These are phyloP conservation scores for Galerucella nymphaeae DNA, from an alignment of 2,888 invertebrate genomes.

Conservation along the genomic window DNA sequence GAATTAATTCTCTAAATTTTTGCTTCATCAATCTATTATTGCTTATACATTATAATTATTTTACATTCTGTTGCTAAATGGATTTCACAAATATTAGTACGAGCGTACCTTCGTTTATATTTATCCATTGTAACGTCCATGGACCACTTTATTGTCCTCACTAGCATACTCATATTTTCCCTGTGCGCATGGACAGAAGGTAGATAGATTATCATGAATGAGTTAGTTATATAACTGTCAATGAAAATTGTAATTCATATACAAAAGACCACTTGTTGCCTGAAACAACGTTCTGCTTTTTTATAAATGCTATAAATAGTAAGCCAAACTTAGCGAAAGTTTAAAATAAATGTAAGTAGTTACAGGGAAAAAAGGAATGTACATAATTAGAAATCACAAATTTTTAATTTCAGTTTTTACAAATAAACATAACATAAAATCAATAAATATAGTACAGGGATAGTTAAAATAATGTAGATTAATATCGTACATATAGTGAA, in stretches of 20 bases:
- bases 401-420: no score
- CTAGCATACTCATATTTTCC: constrained; percentile 47
- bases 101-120: not conserved
- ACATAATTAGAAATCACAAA: no score
- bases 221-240: constrained; percentile 52
- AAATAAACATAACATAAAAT: no score
- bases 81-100: no score
- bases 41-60: no score
- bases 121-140: constrained; percentile 31
- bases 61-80: no score
- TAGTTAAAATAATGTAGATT: no score
- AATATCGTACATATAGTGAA: no score
- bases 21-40: no score
- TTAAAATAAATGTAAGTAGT: not conserved
- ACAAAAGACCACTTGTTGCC: constrained; percentile 1
- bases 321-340: not conserved
- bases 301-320: constrained; percentile 7
- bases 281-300: constrained; percentile 8
- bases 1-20: no score
- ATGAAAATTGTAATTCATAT: constrained; percentile 48
- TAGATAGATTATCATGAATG: constrained; percentile 50
- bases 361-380: not conserved
- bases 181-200: constrained; percentile 48
- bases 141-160: constrained; percentile 45
- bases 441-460: no score